Base-by-base conservation (phyloP, 1,140 invertebrate species). In the Macrobrachium nipponense region DNA sequence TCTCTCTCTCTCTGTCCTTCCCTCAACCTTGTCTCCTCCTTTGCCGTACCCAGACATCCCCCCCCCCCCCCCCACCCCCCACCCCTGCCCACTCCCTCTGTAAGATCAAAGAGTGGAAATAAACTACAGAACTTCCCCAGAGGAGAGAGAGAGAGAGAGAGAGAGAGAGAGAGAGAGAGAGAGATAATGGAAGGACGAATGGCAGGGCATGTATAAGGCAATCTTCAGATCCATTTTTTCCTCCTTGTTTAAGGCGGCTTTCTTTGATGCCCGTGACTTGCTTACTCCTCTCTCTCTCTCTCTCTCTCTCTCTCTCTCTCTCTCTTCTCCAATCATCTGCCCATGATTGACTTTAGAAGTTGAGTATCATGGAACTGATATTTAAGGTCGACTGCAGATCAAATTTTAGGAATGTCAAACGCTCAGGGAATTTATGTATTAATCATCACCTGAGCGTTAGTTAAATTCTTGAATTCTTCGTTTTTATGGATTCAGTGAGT, bases 251-350 rank as follows among this genome's bases (percentile, higher is more conserved):
- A 73, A 51, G 43, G 6, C n/a, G 51, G 36, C 72, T 44, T 36
- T 27, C 36, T 18, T 44, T 44, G 72, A 43, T 23, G 18, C 2
- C 12, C 36, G 76, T 15, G n/a, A 44, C 20, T 8, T 44, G n/a
- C 51, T 44, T 58, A 18, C 60, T 59, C 36, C 77, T 36, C 5
- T 61, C 77, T 61, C 51, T 78, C 58, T 61, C 76, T 76, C 73
- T 76, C 73, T 77, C 75, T 77, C 75, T 77, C 75, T 77, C 75
- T 77, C 76, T 78, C 76, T 78, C 76, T 78, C 51, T 59, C 76
- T 78, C 51, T 78, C n/a, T 78, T 78, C 60, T 62, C 60, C 59
- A 5, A 51, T 51, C 18, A 18, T 77, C 8, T 58, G 18, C 6
- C n/a, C 17, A 60, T 62, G 14, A 44, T 15, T 27, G 17, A 3